Evolutionary conservation across 2,113 vertebrate species (phyloP), one percentile per base, ranked within the genome.

Genomic region (Peromyscus californicus): DNA sequence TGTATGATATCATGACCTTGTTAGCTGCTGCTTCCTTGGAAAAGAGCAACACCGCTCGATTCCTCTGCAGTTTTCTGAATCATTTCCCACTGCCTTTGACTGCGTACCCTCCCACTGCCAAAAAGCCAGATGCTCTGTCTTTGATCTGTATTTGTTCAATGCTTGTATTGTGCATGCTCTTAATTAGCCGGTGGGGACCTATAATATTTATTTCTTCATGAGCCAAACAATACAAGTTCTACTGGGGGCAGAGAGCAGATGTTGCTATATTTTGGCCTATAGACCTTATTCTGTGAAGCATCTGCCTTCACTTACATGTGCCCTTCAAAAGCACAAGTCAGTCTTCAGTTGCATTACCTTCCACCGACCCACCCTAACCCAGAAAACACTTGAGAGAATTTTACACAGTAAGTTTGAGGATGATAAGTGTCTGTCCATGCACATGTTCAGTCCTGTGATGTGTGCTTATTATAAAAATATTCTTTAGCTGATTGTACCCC

Each of bases 121-220:
- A 93, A 96, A 45, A 94, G 45, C 90, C 97, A 98, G 86, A 96
- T 96, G 87, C 83, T 95, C 74, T 95, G 36, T 89, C 87, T 98
- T 97, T 97, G 33, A 89, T 98, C 97, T 88, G 24, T 83, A 59
- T 87, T 96, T 93, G 69, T 51, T 78, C 72, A 95, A 69, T 88
- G 84, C 82, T 89, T 89, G 48, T 70, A 75, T 82, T 90, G 74
- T 74, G 29, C 15, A 90, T 90, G 89, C 45, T 91, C 93, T 96
- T 97, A 97, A 97, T 95, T 98, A 97, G 89, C 89, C 97, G 92
- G 1, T 85, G 95, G 96, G 74, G 96, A 96, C 45, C 90, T 88
- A 61, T 75, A 94, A 96, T 61, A 96, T 96, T 98, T 96, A 93
- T 96, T 98, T 87, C 84, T 95, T 97, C 85, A 92, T 39, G 95